Evolutionary conservation across 2,113 vertebrate genomes (phyloP), one percentile per base, ranked within the genome.

Genomic region (Lepus europaeus): DNA sequence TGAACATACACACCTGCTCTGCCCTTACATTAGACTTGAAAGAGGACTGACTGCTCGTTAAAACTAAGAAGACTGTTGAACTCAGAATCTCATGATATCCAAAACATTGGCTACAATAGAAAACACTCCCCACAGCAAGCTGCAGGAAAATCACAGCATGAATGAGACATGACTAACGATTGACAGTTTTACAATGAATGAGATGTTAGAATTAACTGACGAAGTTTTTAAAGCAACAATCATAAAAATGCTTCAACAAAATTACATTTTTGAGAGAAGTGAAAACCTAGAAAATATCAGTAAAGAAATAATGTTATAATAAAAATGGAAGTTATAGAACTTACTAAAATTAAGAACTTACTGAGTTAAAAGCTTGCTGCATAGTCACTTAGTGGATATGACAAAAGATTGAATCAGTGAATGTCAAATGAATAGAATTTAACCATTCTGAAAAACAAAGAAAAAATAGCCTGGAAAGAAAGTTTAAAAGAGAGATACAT

Each of bases 221-320:
- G 49, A 82, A 20, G 39, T 64, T 63, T 93, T 66, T 88, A 74
- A 68, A n/a, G 27, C 3, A 76, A 63, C 29, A 11, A n/a, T 77
- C 70, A n/a, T 70, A 51, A 82, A 81, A 76, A 59, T 69, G 49
- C 56, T 81, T 77, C 80, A 76, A 27, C n/a, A 76, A 74, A 87
- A 77, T 49, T 61, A 31, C 81, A 63, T 82, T 88, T 14, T 81
- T 49, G 31, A 69, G 33, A 82, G 13, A 81, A 90, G 72, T 84
- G 23, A 77, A 56, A 77, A 39, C 10, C 39, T 59, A 66, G 49
- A 87, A 87, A 61, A 59, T 87, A 25, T 27, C 36, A 69, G 36
- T 36, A 76, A 66, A 49, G 17, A 66, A 45, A 39, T 56, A 68
- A 27, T 64, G 23, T 87, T 74, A 29, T 36, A 86, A 81, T 78